phyloP scores from a whole-genome alignment of 1,140 invertebrate genomes.

The Cotesia glomerata region DNA sequence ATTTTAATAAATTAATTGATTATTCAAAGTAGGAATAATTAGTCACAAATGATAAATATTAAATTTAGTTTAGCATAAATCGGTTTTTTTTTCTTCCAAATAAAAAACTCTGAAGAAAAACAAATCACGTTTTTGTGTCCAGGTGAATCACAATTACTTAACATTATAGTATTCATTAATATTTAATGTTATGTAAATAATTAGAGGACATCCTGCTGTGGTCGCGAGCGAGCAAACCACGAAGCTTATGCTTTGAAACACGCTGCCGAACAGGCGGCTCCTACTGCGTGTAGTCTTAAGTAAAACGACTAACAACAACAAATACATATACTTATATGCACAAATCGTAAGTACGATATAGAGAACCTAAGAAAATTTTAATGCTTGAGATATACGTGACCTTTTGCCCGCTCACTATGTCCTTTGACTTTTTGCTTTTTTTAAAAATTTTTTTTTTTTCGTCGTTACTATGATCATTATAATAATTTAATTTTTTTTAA shows the following conservation, averaged over 20 bases:
- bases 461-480: not conserved
- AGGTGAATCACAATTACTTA: constrained; percentile 37
- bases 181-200: constrained; percentile 39
- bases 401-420: not conserved
- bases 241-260: constrained; percentile 21
- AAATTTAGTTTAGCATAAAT: not conserved
- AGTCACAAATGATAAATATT: not conserved
- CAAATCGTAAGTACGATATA: not conserved
- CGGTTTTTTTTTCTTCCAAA: not conserved
- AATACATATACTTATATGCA: no score
- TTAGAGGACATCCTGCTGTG: constrained; percentile 29
- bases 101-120: constrained; percentile 5
- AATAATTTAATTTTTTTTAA: not conserved
- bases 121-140: constrained; percentile 25
- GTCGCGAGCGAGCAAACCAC: constrained; percentile 23
- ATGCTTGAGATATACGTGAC: constrained; percentile 22
- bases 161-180: constrained; percentile 37
- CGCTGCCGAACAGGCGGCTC: not conserved
- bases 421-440: not conserved
- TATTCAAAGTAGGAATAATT: not conserved
- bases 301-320: not conserved
- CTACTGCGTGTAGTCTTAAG: not conserved
- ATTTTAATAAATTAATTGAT: no score
- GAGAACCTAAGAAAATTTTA: constrained; percentile 20
- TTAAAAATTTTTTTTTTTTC: not conserved